Percentiles rank a stretch among this genome's conserved stretches.
phyloP scores from a whole-genome alignment of 2,113 vertebrate species.

The Vireo altiloquus region DNA sequence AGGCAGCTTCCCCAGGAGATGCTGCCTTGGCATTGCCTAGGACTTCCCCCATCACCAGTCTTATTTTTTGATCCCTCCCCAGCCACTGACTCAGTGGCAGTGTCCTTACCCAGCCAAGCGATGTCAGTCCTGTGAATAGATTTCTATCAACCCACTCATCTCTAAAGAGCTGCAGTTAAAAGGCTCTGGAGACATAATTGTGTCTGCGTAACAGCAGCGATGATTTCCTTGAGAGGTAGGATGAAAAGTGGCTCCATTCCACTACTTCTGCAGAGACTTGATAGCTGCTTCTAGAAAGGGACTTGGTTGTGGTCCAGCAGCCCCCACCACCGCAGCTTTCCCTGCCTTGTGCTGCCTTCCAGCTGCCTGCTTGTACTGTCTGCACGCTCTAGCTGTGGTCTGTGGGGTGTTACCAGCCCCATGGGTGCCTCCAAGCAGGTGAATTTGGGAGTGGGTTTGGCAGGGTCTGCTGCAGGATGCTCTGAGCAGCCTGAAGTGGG shows the following conservation, averaged over 20 bases:
- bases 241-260: conserved; percentile 17
- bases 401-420: accelerated
- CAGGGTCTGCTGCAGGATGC: not conserved
- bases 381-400: accelerated
- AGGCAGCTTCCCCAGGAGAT: not conserved
- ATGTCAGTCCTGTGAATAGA: conserved; percentile 23
- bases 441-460: not conserved
- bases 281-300: conserved; percentile 20
- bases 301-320: not conserved
- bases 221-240: conserved; percentile 25
- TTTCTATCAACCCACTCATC: conserved; percentile 39
- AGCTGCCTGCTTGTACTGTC: not conserved
- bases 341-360: not conserved
- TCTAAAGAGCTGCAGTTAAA: conserved; percentile 36
- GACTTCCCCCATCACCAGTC: not conserved
- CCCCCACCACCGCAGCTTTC: not conserved
- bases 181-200: conserved; percentile 33
- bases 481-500: not conserved
- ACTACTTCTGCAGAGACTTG: not conserved
- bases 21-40: not conserved
- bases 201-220: not conserved
- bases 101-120: not conserved
- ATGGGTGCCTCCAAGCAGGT: not conserved
- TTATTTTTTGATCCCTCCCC: not conserved
- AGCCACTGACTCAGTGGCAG: not conserved